Conservation (phyloP, 2,797 vertebrate species). For the Cheirogaleus major region DNA sequence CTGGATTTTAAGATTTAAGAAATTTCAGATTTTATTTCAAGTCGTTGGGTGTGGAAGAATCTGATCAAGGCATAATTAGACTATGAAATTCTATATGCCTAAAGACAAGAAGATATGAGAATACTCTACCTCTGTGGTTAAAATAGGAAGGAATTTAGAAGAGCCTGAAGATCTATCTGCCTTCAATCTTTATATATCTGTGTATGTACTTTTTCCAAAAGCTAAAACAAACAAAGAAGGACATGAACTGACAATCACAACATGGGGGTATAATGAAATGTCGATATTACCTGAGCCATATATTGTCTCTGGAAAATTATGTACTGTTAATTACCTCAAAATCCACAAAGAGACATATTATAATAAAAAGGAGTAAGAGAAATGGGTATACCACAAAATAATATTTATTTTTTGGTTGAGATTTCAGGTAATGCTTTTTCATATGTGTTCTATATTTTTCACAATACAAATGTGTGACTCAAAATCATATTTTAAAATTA, state of each 20-base stretch:
- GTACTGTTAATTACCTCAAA: background rate
- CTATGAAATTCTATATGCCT: background rate
- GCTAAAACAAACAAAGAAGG: background rate
- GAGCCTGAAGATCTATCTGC: background rate
- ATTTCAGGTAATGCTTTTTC: background rate
- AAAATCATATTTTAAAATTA: background rate
- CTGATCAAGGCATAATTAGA: background rate
- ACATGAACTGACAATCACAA: background rate
- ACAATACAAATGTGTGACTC: background rate
- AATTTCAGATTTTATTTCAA: background rate
- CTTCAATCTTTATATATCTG: background rate
- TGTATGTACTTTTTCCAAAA: background rate
- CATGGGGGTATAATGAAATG: background rate
- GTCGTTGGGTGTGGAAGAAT: background rate
- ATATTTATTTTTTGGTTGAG: background rate
- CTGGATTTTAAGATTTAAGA: background rate
- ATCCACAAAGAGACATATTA: background rate
- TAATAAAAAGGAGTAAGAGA: background rate
- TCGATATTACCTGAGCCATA: background rate
- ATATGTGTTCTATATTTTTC: background rate
- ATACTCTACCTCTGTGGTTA: background rate
- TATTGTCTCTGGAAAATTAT: background rate
- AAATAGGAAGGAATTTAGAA: background rate
- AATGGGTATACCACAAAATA: background rate
- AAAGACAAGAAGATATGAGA: background rate